Percentiles rank a stretch among this genome's conserved stretches.
Evolutionary conservation across 2,113 vertebrate genomes (phyloP).

Genomic region (Bostrychus sinensis): DNA sequence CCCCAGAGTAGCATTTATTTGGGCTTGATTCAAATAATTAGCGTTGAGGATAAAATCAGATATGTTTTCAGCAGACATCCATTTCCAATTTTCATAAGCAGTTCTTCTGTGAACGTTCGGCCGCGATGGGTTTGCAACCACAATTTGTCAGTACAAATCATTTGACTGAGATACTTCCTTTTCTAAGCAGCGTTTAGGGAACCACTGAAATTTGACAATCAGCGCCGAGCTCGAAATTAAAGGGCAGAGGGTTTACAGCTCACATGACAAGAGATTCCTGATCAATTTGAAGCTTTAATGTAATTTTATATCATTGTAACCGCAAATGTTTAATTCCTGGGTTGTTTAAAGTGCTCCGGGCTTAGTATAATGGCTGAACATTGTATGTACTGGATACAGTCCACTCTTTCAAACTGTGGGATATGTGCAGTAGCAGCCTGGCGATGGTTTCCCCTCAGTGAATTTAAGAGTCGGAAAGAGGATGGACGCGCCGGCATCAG

Average conservation of each 20-base stretch:
- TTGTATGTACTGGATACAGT: slow-evolving; percentile 68
- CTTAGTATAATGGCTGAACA: slow-evolving; percentile 72
- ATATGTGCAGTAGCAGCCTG: slow-evolving; percentile 72
- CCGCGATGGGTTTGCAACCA: slow-evolving; percentile 52
- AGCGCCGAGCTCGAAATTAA: slow-evolving; percentile 67
- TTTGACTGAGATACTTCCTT: slow-evolving; percentile 72
- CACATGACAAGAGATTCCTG: slow-evolving; percentile 72
- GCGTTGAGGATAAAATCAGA: slow-evolving; percentile 44
- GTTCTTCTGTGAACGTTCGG: slow-evolving; percentile 43
- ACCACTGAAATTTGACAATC: slow-evolving; percentile 69
- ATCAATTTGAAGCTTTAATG: slow-evolving; percentile 64
- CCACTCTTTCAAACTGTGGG: slow-evolving; percentile 68
- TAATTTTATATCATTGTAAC: slow-evolving; percentile 63
- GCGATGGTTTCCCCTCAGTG: slow-evolving; percentile 70
- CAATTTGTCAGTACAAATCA: slow-evolving; percentile 70
- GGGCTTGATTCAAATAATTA: slow-evolving; percentile 57
- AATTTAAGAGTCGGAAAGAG: slow-evolving; percentile 63
- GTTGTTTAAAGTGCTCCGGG: slow-evolving; percentile 66
- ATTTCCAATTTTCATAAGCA: slow-evolving; percentile 47
- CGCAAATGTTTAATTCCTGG: slow-evolving; percentile 71
- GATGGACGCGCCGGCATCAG: slow-evolving; percentile 74
- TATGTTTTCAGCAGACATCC: slow-evolving; percentile 48
- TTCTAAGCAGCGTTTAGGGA: slow-evolving; percentile 71
- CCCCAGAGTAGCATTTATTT: slow-evolving; percentile 14
- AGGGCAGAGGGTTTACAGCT: slow-evolving; percentile 55